Percentiles rank a stretch among this genome's conserved stretches.
Conservation (phyloP, 2,888 invertebrate species). For the Cepaea hortensis region DNA sequence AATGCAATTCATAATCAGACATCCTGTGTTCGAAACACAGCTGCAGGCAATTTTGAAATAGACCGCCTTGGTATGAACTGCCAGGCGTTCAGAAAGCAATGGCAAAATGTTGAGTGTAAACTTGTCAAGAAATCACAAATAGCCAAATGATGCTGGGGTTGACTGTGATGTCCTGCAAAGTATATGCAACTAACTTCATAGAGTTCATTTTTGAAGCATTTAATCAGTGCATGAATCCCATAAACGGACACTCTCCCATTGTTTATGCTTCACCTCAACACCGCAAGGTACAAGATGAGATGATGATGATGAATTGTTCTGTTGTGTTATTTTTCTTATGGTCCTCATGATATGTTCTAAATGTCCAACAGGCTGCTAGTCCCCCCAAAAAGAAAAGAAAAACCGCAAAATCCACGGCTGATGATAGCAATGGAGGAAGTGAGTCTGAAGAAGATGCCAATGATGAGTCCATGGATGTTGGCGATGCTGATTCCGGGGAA, state of each 20-base stretch:
- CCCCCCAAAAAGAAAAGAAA: slow-evolving; percentile 45
- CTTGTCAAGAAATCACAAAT: too few species aligned
- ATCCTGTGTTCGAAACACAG: too few species aligned
- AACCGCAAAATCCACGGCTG: not conserved
- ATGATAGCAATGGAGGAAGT: slow-evolving; percentile 12
- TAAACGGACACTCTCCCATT: too few species aligned
- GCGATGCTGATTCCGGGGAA: slow-evolving; percentile 24
- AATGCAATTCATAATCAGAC: too few species aligned
- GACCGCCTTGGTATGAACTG: not conserved
- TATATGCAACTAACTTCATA: not conserved
- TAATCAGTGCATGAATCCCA: not conserved
- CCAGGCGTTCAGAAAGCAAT: not conserved
- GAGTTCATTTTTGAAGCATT: not conserved
- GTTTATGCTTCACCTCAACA: too few species aligned
- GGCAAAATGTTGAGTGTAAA: too few species aligned
- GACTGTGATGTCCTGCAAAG: too few species aligned
- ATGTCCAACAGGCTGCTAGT: not conserved
- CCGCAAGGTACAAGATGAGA: too few species aligned
- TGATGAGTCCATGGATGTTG: slow-evolving; percentile 25
- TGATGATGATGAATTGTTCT: too few species aligned
- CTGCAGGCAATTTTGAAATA: too few species aligned
- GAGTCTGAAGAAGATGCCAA: not conserved
- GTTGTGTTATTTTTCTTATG: too few species aligned
- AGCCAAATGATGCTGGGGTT: too few species aligned
- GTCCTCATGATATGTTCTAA: not conserved